Evolutionary conservation across 2,797 vertebrate genomes (phyloP), one percentile per base, ranked within the genome.

Genomic region (Lacerta viridis): DNA sequence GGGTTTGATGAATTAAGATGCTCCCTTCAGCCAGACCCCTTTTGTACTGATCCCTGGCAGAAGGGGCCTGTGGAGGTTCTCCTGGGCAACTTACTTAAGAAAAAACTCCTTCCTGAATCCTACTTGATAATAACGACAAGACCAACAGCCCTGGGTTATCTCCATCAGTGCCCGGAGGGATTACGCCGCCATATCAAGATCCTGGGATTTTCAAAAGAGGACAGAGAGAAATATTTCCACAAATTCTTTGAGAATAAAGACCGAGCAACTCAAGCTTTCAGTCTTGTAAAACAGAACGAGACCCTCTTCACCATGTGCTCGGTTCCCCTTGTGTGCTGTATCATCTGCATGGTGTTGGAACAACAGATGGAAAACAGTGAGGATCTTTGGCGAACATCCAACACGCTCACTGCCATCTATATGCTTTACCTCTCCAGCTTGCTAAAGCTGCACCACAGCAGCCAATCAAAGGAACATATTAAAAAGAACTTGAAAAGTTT

Each of bases 281-380:
- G 9, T 3, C 92, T 93, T 8, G n/a, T 68, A 17, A 89, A 15
- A 71, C 83, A 86, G 82, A 95, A 94, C 0, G 0, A 87, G 5
- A 27, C 82, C 2, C 90, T 96, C 10, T 90, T 93, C 55, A 90
- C 88, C n/a, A 80, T 95, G 92, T 96, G 96, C 0, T 0, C 76
- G 80, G 90, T 95, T 84, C 96, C 96, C 1, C 0, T 88, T 25
- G 33, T 95, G 87, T 94, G 94, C 89, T 96, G 96, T 95, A 41
- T 93, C 0, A 0, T 94, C 83, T 96, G 96, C 84, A 94, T 90
- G 27, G 39, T 93, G 90, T 89, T 97, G 8, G 75, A 93, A 61
- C 85, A 68, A 17, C 92, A 93, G 87, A 89, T 96, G 80, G 11
- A 80, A 39, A 89, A 33, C 77, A 90, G 85, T 1, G 85, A 87